Percentiles rank a stretch among this genome's conserved stretches.
phyloP scores from a whole-genome alignment of 2,113 vertebrate species.

The Entomyzon cyanotis region DNA sequence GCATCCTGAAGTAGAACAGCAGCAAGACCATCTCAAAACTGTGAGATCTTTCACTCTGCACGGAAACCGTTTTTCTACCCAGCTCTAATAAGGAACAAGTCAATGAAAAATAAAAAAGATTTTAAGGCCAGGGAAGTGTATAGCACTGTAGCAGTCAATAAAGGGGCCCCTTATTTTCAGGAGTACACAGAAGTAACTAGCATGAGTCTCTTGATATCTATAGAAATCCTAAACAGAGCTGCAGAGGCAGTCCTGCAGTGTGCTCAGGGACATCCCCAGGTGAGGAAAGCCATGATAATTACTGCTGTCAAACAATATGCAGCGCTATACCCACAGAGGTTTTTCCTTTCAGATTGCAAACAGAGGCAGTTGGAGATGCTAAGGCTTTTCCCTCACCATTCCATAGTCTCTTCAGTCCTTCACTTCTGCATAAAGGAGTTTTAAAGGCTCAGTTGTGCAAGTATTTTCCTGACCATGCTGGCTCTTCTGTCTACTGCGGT shows the following conservation, averaged over 20 bases:
- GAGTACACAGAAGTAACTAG: not conserved
- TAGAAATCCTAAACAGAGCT: not conserved
- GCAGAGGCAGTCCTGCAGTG: not conserved
- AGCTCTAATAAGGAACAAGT: not conserved
- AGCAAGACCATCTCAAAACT: not conserved
- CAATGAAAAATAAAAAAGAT: not conserved
- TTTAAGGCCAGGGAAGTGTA: not conserved
- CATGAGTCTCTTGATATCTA: not conserved
- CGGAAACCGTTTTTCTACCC: not conserved
- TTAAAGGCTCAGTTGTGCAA: not conserved
- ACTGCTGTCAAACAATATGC: not conserved
- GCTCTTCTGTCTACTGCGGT: not conserved
- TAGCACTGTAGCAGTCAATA: not conserved
- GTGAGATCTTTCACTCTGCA: not conserved
- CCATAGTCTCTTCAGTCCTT: not conserved
- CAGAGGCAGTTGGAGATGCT: not conserved
- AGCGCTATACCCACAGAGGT: not conserved
- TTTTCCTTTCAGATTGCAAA: not conserved
- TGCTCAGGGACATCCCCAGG: not conserved
- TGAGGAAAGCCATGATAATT: not conserved
- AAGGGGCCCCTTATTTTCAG: not conserved
- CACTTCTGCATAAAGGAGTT: not conserved
- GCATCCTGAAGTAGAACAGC: not conserved
- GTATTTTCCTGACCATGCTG: not conserved
- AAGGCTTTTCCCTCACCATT: not conserved